Evolutionary conservation across 2,113 vertebrate genomes (phyloP).

Genomic region (Cynocephalus volans): DNA sequence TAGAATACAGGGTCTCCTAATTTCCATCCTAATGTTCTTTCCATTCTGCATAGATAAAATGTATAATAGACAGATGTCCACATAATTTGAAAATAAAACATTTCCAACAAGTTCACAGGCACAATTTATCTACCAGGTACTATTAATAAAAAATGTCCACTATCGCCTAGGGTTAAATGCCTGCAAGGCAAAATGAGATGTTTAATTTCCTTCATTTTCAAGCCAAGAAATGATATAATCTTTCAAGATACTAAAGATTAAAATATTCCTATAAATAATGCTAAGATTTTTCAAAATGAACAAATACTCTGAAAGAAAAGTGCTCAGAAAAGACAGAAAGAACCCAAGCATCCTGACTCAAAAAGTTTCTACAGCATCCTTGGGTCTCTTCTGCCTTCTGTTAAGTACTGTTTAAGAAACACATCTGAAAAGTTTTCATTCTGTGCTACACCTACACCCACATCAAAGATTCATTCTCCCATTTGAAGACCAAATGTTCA

Average conservation of each 20-base stretch:
- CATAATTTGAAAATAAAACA: not conserved
- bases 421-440: not conserved
- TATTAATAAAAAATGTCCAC: not conserved
- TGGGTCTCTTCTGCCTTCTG: not conserved
- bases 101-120: not conserved
- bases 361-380: not conserved
- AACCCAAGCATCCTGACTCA: not conserved
- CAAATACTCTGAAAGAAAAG: conserved; percentile 36
- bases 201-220: conserved; percentile 41
- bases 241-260: conserved; percentile 40
- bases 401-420: conserved; percentile 39
- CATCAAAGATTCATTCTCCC: not conserved
- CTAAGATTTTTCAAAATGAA: conserved; percentile 26
- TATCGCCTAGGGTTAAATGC: not conserved
- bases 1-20: not conserved
- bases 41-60: not conserved
- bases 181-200: not conserved
- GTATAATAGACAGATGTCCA: not conserved
- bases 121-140: not conserved
- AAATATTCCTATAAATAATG: not conserved
- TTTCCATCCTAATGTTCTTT: not conserved
- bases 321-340: not conserved
- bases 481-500: conserved; percentile 53
- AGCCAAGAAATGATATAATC: not conserved
- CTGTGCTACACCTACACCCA: not conserved